Base-by-base conservation (phyloP, 2,797 vertebrate genomes). In the Girardinus metallicus region DNA sequence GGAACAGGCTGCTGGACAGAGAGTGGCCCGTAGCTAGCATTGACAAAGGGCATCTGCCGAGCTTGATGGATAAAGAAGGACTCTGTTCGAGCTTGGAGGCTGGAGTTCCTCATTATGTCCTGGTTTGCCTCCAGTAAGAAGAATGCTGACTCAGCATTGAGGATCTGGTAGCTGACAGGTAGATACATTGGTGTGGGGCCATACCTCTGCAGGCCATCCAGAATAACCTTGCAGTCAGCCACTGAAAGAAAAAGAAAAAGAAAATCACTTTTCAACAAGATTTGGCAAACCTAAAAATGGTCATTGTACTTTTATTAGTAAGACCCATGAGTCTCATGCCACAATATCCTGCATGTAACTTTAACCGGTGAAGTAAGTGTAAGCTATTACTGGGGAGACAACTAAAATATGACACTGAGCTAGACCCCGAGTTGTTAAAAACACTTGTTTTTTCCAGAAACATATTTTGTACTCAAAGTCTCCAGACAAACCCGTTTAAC, bases 61-160 rank as follows among this genome's bases (percentile, higher is more conserved):
- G 98, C 96, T 87, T 96, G 96, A 84, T 97, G 96, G 0, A 97
- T 95, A 87, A 98, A 98, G 94, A 99, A 98, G 0, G 97, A 96
- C 75, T 98, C 97, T 0, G 96, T 96, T 12, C 98, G 93, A 79
- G 97, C 95, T 76, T 96, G 97, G 88, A 98, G 94, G 94, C 98
- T 99, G 90, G 97, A 96, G 87, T 99, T 99, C 80, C 95, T 96
- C 95, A 96, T 96, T 18, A 96, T 91, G 88, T 98, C 97, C 92
- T 96, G 97, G 91, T 94, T 97, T 84, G 96, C 92, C 76, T 98
- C 98, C 80, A 96, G 96, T 15, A 99, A 96, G 83, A 99, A 97
- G 93, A 99, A 99, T 0, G 97, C 92, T 0, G 95, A 94, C 85
- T 99, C 97, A 0, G 97, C 94, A 1, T 96, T 93, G 75, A 96